phyloP scores from a whole-genome alignment of 1,140 invertebrate species.

The Heliconius hewitsoni region DNA sequence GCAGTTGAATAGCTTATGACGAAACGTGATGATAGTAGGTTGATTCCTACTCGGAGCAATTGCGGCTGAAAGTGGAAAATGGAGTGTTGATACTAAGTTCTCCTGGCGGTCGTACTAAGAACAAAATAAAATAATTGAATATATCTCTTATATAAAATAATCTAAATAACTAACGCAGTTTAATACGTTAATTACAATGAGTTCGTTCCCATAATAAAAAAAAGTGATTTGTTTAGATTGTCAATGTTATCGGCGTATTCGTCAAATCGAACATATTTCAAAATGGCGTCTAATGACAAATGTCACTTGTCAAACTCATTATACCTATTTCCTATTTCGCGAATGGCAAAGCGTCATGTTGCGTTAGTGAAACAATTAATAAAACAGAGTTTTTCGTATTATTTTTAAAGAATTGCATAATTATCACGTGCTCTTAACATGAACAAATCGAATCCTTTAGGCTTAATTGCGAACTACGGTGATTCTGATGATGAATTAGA shows the following conservation, averaged over 20 bases:
- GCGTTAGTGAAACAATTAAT: not conserved
- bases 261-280: not conserved
- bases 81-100: too few relatives aligned
- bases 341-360: conserved; percentile 3
- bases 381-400: not conserved
- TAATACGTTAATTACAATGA: too few relatives aligned
- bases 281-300: conserved; percentile 4
- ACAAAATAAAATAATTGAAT: too few relatives aligned
- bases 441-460: conserved; percentile 66
- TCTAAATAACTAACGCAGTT: too few relatives aligned
- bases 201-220: too few relatives aligned
- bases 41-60: too few relatives aligned
- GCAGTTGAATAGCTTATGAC: too few relatives aligned
- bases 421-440: conserved; percentile 33
- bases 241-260: not conserved
- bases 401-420: conserved; percentile 11
- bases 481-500: conserved; percentile 72
- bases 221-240: not conserved
- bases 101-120: too few relatives aligned
- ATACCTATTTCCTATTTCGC: not conserved
- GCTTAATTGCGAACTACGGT: conserved; percentile 68
- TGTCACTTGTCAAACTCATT: conserved; percentile 6
- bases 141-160: too few relatives aligned
- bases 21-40: too few relatives aligned
- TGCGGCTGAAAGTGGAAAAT: too few relatives aligned